Evolutionary conservation across 2,888 invertebrate genomes (phyloP), one percentile per base, ranked within the genome.

Genomic region (Camponotus fellah): DNA sequence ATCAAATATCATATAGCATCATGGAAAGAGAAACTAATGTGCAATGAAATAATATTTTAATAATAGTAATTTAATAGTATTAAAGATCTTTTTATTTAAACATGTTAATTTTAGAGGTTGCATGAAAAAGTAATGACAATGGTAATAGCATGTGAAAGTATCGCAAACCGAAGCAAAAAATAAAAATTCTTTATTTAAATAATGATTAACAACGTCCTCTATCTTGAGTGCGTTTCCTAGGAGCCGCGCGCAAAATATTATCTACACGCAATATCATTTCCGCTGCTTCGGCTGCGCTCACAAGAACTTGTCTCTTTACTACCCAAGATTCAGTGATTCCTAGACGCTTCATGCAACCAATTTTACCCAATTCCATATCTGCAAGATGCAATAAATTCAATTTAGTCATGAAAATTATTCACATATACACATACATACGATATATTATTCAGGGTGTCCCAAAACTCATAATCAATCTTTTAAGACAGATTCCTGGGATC

Each of bases 191-290:
- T 75, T n/a, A 6, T 46, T 56, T 79, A 60, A 9, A 46, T 58
- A 56, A 49, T 10, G 62, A 37, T 95, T 97, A 98, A 96, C 98
- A 98, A 81, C 97, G 97, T 90, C 98, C 97, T 92, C 97, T 97
- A 95, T 99, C 99, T 85, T 97, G 97, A 0, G 97, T 97, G 86
- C 99, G 97, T 92, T 97, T 97, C 88, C 99, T 96, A 10, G 99
- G 99, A 46, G 99, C 98, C 12, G 99, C 96, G 95, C 97, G 98
- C 86, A 99, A 97, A 90, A 99, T 99, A 95, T 99, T 97, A 95
- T 99, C 99, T 0, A 99, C 99, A 80, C 99, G 97, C 32, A 99
- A 96, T 92, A 99, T 99, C 98, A 99, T 99, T 95, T 99, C 99
- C 0, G 99, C 99, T 0, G 99, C 99, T 95, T 99, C 99, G 0